Evolutionary conservation across 2,888 invertebrate genomes (phyloP).

Genomic region (Sphaerophoria taeniata): DNA sequence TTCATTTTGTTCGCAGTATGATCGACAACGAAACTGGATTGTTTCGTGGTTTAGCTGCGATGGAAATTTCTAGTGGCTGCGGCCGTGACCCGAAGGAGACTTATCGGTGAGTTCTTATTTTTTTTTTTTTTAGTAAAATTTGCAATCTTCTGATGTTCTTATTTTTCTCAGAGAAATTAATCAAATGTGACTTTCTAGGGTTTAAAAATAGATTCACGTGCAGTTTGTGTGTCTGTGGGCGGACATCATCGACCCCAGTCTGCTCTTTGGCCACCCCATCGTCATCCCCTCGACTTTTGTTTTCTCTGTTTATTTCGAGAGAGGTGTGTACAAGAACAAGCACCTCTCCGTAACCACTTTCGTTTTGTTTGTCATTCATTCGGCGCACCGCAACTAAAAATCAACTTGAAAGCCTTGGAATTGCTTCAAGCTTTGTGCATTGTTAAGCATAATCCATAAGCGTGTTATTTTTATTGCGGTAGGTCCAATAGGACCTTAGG

Average conservation of each 20-base stretch:
- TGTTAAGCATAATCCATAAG: too few relatives aligned
- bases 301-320: conserved; percentile 38
- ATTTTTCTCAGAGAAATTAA: conserved; percentile 5
- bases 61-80: conserved; percentile 67
- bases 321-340: not conserved
- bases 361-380: not conserved
- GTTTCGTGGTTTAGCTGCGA: conserved; percentile 12
- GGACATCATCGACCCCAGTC: not conserved
- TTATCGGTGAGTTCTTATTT: conserved; percentile 57
- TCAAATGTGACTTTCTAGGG: conserved; percentile 8
- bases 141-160: conserved; percentile 1
- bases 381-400: not conserved
- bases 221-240: not conserved
- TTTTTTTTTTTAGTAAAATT: not conserved
- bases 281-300: not conserved
- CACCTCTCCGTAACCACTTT: not conserved
- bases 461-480: conserved; percentile 28
- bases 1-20: conserved; percentile 28
- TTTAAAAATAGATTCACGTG: conserved; percentile 9
- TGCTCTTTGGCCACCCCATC: not conserved
- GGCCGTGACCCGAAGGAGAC: conserved; percentile 70
- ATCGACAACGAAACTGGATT: conserved; percentile 27
- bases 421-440: not conserved
- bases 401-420: not conserved
- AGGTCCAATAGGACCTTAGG: not conserved